A percentile compares a stretch with the other conserved stretches of the same genome.
Evolutionary conservation across 92 coral and sea anemone genomes (phyloP).

Genomic region (Zoanthus sansibaricus): DNA sequence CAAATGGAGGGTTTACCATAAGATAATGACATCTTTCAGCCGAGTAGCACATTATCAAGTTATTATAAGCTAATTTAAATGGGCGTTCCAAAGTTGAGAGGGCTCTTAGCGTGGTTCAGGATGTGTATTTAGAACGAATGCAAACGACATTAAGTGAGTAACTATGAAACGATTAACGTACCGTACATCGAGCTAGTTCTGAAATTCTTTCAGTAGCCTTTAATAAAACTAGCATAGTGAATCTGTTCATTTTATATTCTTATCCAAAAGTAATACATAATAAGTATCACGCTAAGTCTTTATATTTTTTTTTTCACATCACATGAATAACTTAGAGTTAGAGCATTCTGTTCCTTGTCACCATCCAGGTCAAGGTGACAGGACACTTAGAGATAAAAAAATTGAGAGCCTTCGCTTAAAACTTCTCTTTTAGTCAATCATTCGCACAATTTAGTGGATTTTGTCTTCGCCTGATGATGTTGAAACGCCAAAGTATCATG

Average conservation of each 20-base stretch:
- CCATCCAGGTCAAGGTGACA: slow-evolving; percentile 48
- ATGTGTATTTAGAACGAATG: slow-evolving; percentile 87
- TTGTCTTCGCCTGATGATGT: slow-evolving; percentile 51
- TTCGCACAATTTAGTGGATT: slow-evolving; percentile 37
- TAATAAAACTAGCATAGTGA: background rate
- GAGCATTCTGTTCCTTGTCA: slow-evolving; percentile 35
- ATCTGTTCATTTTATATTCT: background rate
- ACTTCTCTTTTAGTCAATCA: slow-evolving; percentile 40
- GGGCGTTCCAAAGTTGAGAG: slow-evolving; percentile 93
- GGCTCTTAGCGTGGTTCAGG: slow-evolving; percentile 86
- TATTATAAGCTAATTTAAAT: slow-evolving; percentile 93
- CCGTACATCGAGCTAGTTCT: background rate
- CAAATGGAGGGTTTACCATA: slow-evolving; percentile 54
- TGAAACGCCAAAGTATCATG: slow-evolving; percentile 43
- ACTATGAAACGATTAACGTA: slow-evolving; percentile 26
- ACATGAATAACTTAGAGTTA: background rate
- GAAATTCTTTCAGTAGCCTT: background rate
- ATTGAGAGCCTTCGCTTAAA: slow-evolving; percentile 36
- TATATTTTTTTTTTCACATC: background rate
- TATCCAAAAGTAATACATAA: background rate
- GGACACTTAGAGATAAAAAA: slow-evolving; percentile 42
- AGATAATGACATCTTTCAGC: slow-evolving; percentile 89
- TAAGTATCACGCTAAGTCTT: background rate
- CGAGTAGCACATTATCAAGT: slow-evolving; percentile 91
- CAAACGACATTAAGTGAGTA: slow-evolving; percentile 51